Evolutionary conservation across 2,797 vertebrate species (phyloP).

Genomic region (Astyanax mexicanus): DNA sequence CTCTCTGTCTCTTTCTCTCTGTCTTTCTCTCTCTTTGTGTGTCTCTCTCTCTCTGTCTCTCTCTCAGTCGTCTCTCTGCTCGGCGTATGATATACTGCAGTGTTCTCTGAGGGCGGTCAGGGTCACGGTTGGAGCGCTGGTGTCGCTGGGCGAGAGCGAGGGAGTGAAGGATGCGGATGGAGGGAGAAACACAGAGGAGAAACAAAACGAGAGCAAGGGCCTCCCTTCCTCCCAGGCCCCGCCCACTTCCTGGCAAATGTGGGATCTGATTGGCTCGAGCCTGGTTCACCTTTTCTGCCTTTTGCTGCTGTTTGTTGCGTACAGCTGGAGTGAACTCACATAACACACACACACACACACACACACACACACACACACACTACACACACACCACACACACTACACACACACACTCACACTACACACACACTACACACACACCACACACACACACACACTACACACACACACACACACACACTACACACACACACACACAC

Average conservation of each 20-base stretch:
- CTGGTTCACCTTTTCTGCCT: conserved; percentile 92
- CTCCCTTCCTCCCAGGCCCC: conserved; percentile 80
- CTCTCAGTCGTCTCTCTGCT: conserved; percentile 92
- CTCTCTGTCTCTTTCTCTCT: background rate
- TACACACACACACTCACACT: too few species aligned
- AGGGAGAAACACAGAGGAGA: conserved; percentile 49
- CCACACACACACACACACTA: too few species aligned
- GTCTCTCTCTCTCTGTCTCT: conserved; percentile 62
- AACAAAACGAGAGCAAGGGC: conserved; percentile 43
- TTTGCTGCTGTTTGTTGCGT: conserved; percentile 89
- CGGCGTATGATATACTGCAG: conserved; percentile 94
- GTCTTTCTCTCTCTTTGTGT: background rate
- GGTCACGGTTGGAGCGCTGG: conserved; percentile 86
- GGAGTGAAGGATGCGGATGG: conserved; percentile 40
- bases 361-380: conserved; percentile 1
- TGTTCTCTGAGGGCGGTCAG: conserved; percentile 87
- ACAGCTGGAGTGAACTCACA: conserved; percentile 90
- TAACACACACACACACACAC: conserved; percentile 67
- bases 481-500: too few species aligned
- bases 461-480: too few species aligned
- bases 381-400: too few species aligned
- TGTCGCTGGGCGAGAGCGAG: conserved; percentile 80
- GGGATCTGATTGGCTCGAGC: conserved; percentile 93
- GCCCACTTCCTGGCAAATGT: conserved; percentile 87
- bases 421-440: too few species aligned